These are phyloP conservation scores for Drosophila parabipectinata DNA, from an alignment of 1,140 invertebrate species.

Conservation along the genomic window DNA sequence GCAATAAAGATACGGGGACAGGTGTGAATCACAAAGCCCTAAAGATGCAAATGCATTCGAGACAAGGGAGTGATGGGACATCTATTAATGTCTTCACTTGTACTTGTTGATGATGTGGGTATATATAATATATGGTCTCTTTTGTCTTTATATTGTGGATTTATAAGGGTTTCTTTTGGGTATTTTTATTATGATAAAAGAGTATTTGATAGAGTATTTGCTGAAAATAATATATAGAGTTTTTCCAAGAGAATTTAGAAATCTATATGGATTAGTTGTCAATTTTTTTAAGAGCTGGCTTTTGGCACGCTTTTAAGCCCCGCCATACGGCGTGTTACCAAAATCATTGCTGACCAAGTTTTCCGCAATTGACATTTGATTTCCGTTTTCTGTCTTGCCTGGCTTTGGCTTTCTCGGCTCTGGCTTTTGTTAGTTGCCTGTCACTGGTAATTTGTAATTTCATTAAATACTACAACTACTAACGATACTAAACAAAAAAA, in stretches of 20 bases:
- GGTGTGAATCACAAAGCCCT: conserved; percentile 15
- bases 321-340: conserved; percentile 34
- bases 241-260: background rate
- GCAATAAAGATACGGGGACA: background rate
- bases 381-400: conserved; percentile 49
- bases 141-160: no score
- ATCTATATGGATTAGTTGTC: no score
- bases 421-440: conserved; percentile 31
- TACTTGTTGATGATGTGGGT: background rate
- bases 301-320: conserved; percentile 38
- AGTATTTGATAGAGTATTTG: background rate
- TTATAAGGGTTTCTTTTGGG: no score
- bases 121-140: background rate
- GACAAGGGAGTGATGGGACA: conserved; percentile 13
- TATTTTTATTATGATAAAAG: no score
- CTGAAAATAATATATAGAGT: background rate
- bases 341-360: conserved; percentile 57
- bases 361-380: conserved; percentile 72
- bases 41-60: conserved; percentile 31
- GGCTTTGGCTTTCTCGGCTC: conserved; percentile 5
- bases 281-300: background rate
- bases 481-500: background rate
- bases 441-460: conserved; percentile 51
- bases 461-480: conserved; percentile 18
- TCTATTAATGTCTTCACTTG: background rate